Conservation (phyloP, 2,113 vertebrate genomes). For the Ciconia boyciana region DNA sequence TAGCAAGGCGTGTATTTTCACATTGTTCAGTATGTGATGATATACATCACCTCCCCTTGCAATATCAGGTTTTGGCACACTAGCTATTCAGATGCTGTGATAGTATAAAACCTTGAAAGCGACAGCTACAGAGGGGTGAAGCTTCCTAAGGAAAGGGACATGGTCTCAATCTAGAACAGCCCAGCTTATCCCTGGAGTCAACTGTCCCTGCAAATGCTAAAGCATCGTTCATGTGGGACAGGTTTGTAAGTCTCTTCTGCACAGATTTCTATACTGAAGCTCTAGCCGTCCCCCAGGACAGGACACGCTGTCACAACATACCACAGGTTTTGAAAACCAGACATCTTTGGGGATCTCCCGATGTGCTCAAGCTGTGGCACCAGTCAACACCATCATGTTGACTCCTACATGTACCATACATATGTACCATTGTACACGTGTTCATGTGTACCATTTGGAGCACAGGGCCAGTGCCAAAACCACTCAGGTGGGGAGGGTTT, state of each 20-base stretch:
- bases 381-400: background rate
- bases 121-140: background rate
- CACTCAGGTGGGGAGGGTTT: background rate
- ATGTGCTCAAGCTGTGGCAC: background rate
- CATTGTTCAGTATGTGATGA: rapidly evolving
- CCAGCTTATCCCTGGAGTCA: background rate
- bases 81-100: background rate
- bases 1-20: background rate
- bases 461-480: background rate
- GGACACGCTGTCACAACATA: background rate
- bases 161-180: background rate
- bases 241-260: background rate
- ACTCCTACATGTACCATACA: background rate
- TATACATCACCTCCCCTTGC: background rate
- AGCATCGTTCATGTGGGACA: background rate
- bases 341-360: background rate
- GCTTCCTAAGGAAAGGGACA: background rate
- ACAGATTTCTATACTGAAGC: background rate
- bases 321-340: background rate
- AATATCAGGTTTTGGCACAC: background rate
- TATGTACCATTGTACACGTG: too few relatives aligned
- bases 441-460: background rate
- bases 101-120: background rate
- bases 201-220: background rate
- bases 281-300: background rate